Evolutionary conservation across 2,113 vertebrate genomes (phyloP).

Genomic region (Oreotrochilus melanogaster): DNA sequence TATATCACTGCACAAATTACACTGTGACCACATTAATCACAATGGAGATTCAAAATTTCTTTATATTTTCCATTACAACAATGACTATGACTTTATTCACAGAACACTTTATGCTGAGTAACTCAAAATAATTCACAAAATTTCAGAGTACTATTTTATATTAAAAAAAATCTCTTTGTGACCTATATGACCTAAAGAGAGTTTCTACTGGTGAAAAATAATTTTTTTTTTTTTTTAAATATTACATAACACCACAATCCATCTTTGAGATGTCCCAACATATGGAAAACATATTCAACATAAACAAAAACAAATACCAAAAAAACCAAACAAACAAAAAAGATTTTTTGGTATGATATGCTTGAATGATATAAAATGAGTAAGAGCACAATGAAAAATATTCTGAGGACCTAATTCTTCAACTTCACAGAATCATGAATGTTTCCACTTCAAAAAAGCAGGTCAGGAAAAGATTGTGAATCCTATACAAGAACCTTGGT

Average conservation of each 20-base stretch:
- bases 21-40: neutral
- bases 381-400: neutral
- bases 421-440: neutral
- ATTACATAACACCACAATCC: neutral
- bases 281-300: neutral
- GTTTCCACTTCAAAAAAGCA: neutral
- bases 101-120: neutral
- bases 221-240: neutral
- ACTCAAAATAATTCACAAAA: neutral
- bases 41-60: neutral
- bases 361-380: neutral
- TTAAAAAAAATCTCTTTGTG: neutral
- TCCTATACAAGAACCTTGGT: neutral
- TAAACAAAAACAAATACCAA: neutral
- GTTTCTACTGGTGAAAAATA: neutral
- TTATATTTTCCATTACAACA: neutral
- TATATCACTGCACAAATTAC: neutral
- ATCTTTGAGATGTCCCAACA: neutral
- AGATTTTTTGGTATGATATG: neutral
- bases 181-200: neutral
- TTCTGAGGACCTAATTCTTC: neutral
- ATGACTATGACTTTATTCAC: neutral
- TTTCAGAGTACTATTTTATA: neutral
- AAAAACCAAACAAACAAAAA: too few species aligned
- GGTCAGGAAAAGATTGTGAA: neutral